Evolutionary conservation across 2,797 vertebrate genomes (phyloP).

Genomic region (Cetoscarus ocellatus): DNA sequence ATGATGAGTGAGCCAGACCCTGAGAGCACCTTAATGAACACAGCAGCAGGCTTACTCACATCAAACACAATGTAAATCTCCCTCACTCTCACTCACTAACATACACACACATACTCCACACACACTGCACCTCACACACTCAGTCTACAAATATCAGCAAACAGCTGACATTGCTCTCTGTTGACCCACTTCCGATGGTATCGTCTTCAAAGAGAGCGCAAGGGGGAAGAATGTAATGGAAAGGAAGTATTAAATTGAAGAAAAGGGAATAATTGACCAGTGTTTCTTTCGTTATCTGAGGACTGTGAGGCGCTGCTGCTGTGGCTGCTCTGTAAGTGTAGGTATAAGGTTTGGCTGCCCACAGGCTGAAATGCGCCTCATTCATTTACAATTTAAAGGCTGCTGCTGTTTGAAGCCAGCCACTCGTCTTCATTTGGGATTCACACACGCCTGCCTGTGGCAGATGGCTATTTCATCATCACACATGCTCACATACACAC

Average conservation of each 20-base stretch:
- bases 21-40: constrained; percentile 72
- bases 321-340: constrained; percentile 12
- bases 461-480: constrained; percentile 79
- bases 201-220: constrained; percentile 66
- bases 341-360: constrained; percentile 55
- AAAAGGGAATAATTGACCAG: constrained; percentile 59
- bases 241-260: constrained; percentile 59
- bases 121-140: constrained; percentile 30
- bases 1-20: constrained; percentile 55
- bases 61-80: constrained; percentile 69
- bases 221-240: constrained; percentile 29
- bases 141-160: constrained; percentile 63
- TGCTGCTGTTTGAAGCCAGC: constrained; percentile 66
- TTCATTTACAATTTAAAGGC: constrained; percentile 73
- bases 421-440: constrained; percentile 75
- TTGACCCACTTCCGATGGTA: constrained; percentile 76
- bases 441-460: constrained; percentile 63
- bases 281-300: constrained; percentile 51
- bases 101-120: constrained; percentile 31
- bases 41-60: constrained; percentile 52
- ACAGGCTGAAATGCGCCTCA: constrained; percentile 52
- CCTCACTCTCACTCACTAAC: constrained; percentile 2
- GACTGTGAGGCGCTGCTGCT: constrained; percentile 25
- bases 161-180: constrained; percentile 75
- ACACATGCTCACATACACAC: constrained; percentile 18